phyloP scores from a whole-genome alignment of 2,113 vertebrate genomes.

The Oryzias javanicus region DNA sequence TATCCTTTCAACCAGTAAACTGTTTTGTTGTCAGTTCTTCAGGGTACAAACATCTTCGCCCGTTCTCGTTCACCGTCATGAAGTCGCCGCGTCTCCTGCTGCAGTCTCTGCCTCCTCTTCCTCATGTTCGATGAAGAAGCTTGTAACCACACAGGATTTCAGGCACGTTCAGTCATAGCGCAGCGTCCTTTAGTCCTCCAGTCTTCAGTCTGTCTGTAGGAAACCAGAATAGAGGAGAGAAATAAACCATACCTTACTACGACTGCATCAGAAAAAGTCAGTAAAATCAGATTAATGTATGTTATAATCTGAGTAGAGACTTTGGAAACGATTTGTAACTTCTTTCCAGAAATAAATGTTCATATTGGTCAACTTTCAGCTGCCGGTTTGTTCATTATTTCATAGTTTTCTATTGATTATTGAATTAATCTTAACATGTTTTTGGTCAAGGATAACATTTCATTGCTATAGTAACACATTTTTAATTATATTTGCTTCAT shows the following conservation, averaged over 20 bases:
- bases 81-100: conserved; percentile 24
- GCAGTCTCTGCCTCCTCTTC: conserved; percentile 17
- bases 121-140: conserved; percentile 53
- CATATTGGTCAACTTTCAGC: conserved; percentile 72
- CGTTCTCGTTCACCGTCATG: too few species aligned
- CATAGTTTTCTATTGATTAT: too few species aligned
- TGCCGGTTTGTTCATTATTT: conserved; percentile 3
- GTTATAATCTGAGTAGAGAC: conserved; percentile 73
- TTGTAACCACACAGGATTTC: conserved; percentile 38
- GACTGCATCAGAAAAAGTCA: conserved; percentile 63
- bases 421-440: too few species aligned
- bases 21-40: too few species aligned
- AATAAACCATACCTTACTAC: conserved; percentile 58
- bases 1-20: too few species aligned
- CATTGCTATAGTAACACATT: too few species aligned
- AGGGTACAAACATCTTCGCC: too few species aligned
- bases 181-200: conserved; percentile 58
- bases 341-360: conserved; percentile 84
- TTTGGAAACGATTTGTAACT: conserved; percentile 82
- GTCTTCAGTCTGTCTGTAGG: conserved; percentile 59
- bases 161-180: conserved; percentile 52
- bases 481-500: too few species aligned
- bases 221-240: conserved; percentile 61
- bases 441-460: too few species aligned
- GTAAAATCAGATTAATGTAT: conserved; percentile 61